phyloP scores from a whole-genome alignment of 2,797 vertebrate genomes.

The Parauchenoglanis ngamensis region DNA sequence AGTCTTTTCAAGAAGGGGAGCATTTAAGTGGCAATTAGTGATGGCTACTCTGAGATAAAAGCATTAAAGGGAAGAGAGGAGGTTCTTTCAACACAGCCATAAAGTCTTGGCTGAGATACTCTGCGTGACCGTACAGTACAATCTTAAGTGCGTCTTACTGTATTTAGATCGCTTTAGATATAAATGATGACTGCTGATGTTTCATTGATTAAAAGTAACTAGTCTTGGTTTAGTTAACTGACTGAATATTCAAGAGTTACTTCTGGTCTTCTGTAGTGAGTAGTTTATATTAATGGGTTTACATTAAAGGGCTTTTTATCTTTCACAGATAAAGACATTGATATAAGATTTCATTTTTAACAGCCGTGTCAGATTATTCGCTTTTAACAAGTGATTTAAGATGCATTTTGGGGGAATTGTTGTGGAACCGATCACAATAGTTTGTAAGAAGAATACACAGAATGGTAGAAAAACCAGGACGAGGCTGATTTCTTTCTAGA shows the following conservation, averaged over 20 bases:
- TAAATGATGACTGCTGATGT: neutral
- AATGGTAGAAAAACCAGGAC: neutral
- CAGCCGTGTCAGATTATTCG: neutral
- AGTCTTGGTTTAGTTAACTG: neutral
- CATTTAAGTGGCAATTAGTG: constrained; percentile 23
- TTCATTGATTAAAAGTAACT: neutral
- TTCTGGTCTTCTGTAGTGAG: neutral
- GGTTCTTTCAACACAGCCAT: constrained; percentile 3
- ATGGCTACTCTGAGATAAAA: constrained; percentile 15
- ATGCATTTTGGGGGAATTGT: neutral
- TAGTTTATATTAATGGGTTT: neutral
- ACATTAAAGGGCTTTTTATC: neutral
- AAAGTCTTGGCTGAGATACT: constrained; percentile 2
- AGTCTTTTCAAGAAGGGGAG: neutral
- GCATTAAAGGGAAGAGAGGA: neutral
- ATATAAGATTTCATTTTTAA: neutral
- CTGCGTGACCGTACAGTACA: neutral
- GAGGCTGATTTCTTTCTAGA: neutral
- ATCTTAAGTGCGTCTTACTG: neutral
- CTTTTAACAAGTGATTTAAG: neutral
- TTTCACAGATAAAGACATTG: neutral
- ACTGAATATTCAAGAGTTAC: neutral
- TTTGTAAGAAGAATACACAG: neutral
- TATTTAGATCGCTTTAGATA: neutral
- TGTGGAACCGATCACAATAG: neutral